Conservation (phyloP, 2,888 invertebrate genomes). For the Tanypteryx hageni region DNA sequence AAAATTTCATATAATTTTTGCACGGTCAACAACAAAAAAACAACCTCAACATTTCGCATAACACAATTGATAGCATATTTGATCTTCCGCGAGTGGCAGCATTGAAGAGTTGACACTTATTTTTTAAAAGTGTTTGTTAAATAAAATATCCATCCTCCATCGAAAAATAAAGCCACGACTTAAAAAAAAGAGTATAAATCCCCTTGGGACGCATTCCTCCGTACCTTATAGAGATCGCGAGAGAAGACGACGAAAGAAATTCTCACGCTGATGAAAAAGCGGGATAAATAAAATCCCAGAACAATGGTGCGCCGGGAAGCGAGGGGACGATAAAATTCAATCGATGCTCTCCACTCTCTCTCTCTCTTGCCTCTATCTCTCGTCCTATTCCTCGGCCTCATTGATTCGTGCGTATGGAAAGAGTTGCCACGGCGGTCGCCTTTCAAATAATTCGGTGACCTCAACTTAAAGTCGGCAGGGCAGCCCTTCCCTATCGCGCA, state of each 20-base stretch:
- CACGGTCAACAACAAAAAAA: no score
- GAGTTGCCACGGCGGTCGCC: slow-evolving; percentile 25
- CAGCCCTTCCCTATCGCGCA: not conserved
- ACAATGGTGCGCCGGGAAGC: slow-evolving; percentile 28
- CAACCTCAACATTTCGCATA: no score
- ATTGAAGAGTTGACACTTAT: no score
- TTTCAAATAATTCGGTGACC: slow-evolving; percentile 62
- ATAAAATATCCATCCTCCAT: no score
- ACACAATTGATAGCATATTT: no score
- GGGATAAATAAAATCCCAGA: slow-evolving; percentile 33
- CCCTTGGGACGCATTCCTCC: slow-evolving; percentile 2
- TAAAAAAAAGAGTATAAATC: not conserved
- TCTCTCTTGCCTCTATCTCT: not conserved
- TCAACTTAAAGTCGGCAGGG: slow-evolving; percentile 12
- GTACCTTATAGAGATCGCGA: slow-evolving; percentile 31
- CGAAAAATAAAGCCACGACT: not conserved
- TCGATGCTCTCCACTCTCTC: slow-evolving; percentile 37
- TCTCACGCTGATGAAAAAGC: slow-evolving; percentile 57
- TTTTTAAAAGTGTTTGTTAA: no score
- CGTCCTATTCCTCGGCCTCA: slow-evolving; percentile 23
- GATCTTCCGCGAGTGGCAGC: no score
- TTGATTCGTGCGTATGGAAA: slow-evolving; percentile 42
- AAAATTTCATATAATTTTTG: no score
- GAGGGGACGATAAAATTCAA: slow-evolving; percentile 54
- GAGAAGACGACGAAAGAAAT: slow-evolving; percentile 10